Evolutionary conservation across 2,113 vertebrate species (phyloP), one percentile per base, ranked within the genome.

Genomic region (Beaufortia kweichowensis): DNA sequence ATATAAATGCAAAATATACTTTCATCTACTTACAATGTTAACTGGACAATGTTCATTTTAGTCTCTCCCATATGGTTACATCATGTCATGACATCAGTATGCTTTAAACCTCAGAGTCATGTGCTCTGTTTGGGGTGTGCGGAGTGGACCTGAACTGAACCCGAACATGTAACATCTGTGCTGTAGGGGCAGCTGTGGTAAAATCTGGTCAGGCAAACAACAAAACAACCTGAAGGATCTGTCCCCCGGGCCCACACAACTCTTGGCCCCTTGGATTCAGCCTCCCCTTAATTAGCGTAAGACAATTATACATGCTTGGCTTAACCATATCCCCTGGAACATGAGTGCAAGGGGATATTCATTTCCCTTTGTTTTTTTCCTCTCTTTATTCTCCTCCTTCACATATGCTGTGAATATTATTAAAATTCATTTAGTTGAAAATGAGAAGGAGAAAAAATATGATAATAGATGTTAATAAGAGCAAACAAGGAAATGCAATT

Each of bases 261-360:
- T 84, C 78, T 77, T 79, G 80, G 74, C 80, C 84, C 81, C 78
- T 61, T 77, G 80, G 72, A 78, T 85, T 83, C 80, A 82, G 80
- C 61, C 83, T 78, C 81, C 66, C 79, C 87, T 85, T 91, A 91
- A 92, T 93, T 93, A 91, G 90, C 88, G 89, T 88, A 89, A 88
- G 85, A 90, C 89, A 92, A 91, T 92, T 93, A 91, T 87, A 89
- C 89, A 91, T 88, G 90, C 91, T 90, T 91, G 90, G 88, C 90
- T 92, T 89, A 88, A 87, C 88, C 84, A 85, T 90, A 88, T 89
- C 91, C 92, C 87, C 84, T 83, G 86, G 84, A 91, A 90, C 87
- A 89, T 39, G 84, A 88, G 85, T 83, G 82, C 43, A 80, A 84
- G 89, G 64, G 70, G 19, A n/a, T 50, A n/a, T 50, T 50, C 43